Evolutionary conservation across 2,888 invertebrate species (phyloP).

Genomic region (Serripes groenlandicus): DNA sequence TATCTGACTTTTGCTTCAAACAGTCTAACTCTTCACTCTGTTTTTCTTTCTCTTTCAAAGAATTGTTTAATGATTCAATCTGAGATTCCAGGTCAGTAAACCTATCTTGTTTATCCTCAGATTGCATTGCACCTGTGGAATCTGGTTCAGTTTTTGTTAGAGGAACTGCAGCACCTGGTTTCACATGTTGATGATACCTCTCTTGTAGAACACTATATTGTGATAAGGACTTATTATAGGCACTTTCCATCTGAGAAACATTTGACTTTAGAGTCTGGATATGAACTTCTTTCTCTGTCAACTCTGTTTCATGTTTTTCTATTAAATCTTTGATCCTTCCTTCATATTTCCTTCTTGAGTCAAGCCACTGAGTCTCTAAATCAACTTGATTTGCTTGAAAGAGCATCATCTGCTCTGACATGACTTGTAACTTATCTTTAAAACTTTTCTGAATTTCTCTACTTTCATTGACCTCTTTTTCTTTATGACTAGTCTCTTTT

Average conservation of each 20-base stretch:
- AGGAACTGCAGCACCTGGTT: slow-evolving; percentile 46
- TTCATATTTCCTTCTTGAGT: slow-evolving; percentile 88
- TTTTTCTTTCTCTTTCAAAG: slow-evolving; percentile 88
- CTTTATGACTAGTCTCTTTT: slow-evolving; percentile 78
- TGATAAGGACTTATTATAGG: slow-evolving; percentile 79
- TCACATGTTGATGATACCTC: slow-evolving; percentile 80
- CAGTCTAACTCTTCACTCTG: slow-evolving; percentile 61
- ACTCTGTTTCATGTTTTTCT: slow-evolving; percentile 81
- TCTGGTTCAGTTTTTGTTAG: slow-evolving; percentile 10
- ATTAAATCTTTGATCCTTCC: slow-evolving; percentile 87
- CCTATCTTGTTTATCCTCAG: neutral
- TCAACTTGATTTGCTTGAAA: slow-evolving; percentile 93
- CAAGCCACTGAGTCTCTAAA: slow-evolving; percentile 91
- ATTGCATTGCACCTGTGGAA: slow-evolving; percentile 86
- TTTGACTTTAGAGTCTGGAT: slow-evolving; percentile 83
- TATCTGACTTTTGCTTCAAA: slow-evolving; percentile 55
- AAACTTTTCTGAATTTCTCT: slow-evolving; percentile 89
- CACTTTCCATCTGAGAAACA: slow-evolving; percentile 77
- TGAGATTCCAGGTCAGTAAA: slow-evolving; percentile 23
- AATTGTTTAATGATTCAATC: slow-evolving; percentile 53
- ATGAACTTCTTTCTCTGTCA: slow-evolving; percentile 87
- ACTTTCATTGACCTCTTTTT: slow-evolving; percentile 77
- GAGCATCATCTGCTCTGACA: slow-evolving; percentile 92
- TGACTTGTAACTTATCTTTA: slow-evolving; percentile 92
- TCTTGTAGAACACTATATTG: slow-evolving; percentile 82